A percentile compares a stretch with the other conserved stretches of the same genome.
These are phyloP conservation scores for Arge pagana DNA, from an alignment of 2,888 invertebrate genomes.

Conservation along the genomic window DNA sequence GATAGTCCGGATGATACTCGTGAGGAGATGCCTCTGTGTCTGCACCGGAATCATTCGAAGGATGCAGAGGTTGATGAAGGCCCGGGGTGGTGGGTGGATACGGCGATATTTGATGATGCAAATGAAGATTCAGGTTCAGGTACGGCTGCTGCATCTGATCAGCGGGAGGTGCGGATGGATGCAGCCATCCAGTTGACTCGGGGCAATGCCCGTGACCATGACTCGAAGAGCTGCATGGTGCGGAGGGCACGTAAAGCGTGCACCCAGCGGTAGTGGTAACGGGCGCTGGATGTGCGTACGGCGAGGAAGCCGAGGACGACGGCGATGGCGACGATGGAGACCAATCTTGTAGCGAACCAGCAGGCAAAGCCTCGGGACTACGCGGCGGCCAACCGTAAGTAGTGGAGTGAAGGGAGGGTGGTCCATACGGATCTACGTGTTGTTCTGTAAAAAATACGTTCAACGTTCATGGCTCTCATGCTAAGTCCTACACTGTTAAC, in stretches of 20 bases:
- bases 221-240: constrained; percentile 36
- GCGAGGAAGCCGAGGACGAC: constrained; percentile 26
- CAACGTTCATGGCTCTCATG: neutral
- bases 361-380: constrained; percentile 47
- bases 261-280: constrained; percentile 38
- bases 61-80: constrained; percentile 68
- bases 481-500: neutral
- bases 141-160: constrained; percentile 62
- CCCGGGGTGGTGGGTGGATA: constrained; percentile 57
- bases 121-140: constrained; percentile 52
- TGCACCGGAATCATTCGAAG: constrained; percentile 66
- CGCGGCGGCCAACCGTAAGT: constrained; percentile 54
- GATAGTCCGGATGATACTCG: constrained; percentile 43
- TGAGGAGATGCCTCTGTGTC: constrained; percentile 30
- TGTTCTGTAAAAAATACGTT: constrained; percentile 32
- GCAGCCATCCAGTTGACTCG: constrained; percentile 43
- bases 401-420: constrained; percentile 52
- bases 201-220: constrained; percentile 43
- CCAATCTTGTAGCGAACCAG: constrained; percentile 48
- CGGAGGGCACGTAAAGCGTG: constrained; percentile 49
- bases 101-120: constrained; percentile 54
- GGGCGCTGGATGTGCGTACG: constrained; percentile 32
- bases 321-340: constrained; percentile 47
- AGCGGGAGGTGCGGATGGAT: constrained; percentile 57
- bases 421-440: constrained; percentile 50